Evolutionary conservation across 2,113 vertebrate genomes (phyloP), one percentile per base, ranked within the genome.

Genomic region (Etheostoma spectabile): DNA sequence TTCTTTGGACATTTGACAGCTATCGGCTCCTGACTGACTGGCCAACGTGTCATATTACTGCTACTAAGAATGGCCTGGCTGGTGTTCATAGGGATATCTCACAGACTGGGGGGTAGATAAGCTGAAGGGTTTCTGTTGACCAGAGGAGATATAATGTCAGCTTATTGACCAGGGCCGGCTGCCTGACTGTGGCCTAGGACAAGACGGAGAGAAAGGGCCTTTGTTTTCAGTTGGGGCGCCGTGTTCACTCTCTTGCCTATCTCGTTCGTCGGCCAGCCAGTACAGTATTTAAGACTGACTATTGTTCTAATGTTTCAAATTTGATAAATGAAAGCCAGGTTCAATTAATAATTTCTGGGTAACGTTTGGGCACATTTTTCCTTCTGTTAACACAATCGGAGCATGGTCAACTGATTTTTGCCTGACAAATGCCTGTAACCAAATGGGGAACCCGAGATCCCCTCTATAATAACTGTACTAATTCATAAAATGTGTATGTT

Each of bases 141-240:
- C 77, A 70, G 66, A 85, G 80, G 56, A 79, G 89, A 88, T 89
- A 87, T 70, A 63, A 71, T 92, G 81, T 89, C 86, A 56, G 70
- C 76, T 89, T 89, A 88, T 89, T 82, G 14, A 12, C 56, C 22
- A 19, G 57, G 76, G 27, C 74, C 60, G 81, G 63, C 82, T 83
- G 80, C 33, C 77, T 55, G 81, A 73, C 88, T 88, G 79, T 13
- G 46, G 55, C 57, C 24, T 16, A 21, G 76, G 64, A 71, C 64
- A 38, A 77, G 65, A 45, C 30, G 8, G 2, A 64, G 65, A 87
- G 74, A 93, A 88, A 89, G 86, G 75, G 38, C 35, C 83, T 90
- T 89, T 92, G 88, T 92, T 83, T 88, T 46, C 30, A 69, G n/a
- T n/a, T 8, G 48, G 70, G 74, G 71, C 69, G 38, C 74, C 24